Base-by-base conservation (phyloP, 2,113 vertebrate species). In the chimpanzee (Pan troglodytes) region DNA sequence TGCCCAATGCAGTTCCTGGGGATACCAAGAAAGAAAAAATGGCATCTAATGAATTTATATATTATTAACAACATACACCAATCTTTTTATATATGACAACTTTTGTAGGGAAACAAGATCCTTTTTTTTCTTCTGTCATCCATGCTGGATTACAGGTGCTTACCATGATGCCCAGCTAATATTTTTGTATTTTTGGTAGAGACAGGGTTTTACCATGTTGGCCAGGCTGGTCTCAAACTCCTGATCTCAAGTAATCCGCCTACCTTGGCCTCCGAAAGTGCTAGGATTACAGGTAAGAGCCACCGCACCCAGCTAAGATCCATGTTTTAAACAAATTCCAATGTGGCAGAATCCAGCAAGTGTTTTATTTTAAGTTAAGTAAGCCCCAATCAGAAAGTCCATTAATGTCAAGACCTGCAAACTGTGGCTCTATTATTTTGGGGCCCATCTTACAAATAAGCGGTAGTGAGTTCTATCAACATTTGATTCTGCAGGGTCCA, bases 1-100 rank as follows among this genome's bases (percentile, higher is more conserved):
- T 99, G 99, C 67, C 99, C 99, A 0, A 99, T 99, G 98, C 99
- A 99, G 92, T 99, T 99, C 98, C 99, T 99, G 96, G 6, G 1
- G 91, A 78, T 22, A 87, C 55, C 48, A 43, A 59, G 68, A 12
- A 88, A 93, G 17, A 27, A 18, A 79, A 75, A 22, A 91, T 64
- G 6, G 17, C 27, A 20, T 32, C 48, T n/a, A 45, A 40, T 89
- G 22, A 86, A 45, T 78, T 27, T 48, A 48, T 78, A 38, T 20
- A 35, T 55, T 55, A 81, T 38, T 55, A 81, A 8, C 11, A 55
- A 55, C 35, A 22, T 81, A 22, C 13, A 10, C 55, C 9, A 35
- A 18, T 78, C 10, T 64, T 50, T 55, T 38, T 55, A 35, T 38
- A 55, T 55, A 13, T 23, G 6, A 81, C 50, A 38, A 23, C 10